A percentile compares a stretch with the other conserved stretches of the same genome.
Conservation (phyloP, 2,113 vertebrate genomes). For the Mesocricetus auratus region DNA sequence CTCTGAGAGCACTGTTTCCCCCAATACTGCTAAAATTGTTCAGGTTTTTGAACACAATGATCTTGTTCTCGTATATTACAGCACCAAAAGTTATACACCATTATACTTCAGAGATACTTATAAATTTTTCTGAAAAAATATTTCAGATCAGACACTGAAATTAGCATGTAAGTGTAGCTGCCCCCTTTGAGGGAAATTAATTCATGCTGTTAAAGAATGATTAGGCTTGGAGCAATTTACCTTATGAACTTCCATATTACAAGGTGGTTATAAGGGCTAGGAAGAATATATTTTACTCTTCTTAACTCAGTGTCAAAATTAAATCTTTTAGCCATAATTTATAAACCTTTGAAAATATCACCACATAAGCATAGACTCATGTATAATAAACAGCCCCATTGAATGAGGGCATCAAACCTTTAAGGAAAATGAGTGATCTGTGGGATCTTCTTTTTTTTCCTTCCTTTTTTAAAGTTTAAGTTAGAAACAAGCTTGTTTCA, state of each 20-base stretch:
- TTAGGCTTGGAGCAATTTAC: not conserved
- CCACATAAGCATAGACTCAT: not conserved
- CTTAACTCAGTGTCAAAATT: not conserved
- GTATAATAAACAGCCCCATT: not conserved
- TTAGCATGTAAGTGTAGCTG: not conserved
- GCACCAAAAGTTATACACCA: too few relatives aligned
- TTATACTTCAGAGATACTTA: not conserved
- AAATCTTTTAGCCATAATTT: not conserved
- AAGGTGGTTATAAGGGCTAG: not conserved
- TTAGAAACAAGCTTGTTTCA: too few relatives aligned
- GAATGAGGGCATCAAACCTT: not conserved
- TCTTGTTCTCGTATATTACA: slow-evolving; percentile 1
- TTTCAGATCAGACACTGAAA: not conserved
- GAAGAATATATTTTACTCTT: not conserved
- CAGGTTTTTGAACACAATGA: slow-evolving; percentile 9
- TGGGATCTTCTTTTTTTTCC: too few relatives aligned
- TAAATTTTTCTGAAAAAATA: not conserved
- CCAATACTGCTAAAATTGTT: not conserved
- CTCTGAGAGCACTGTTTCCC: not conserved
- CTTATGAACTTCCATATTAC: not conserved
- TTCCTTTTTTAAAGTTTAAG: too few relatives aligned
- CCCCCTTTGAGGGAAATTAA: not conserved
- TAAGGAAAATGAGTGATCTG: not conserved
- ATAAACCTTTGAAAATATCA: not conserved
- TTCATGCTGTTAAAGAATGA: slow-evolving; percentile 1